Conservation (phyloP, 2,888 invertebrate genomes). For the Cheilosia pagana region DNA sequence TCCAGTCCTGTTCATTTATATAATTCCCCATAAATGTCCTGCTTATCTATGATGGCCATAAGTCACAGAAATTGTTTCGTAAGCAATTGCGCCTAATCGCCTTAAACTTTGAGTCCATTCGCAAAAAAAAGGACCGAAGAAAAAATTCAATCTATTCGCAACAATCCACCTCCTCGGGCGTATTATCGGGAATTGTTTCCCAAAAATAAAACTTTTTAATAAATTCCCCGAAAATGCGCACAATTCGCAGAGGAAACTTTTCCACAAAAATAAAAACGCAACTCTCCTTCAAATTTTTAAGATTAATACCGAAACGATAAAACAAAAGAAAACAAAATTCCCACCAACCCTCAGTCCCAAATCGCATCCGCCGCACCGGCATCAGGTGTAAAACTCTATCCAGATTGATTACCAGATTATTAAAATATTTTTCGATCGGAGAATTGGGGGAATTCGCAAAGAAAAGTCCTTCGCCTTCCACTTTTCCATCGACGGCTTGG, state of each 20-base stretch:
- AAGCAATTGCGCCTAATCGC: not conserved
- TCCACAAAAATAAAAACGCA: constrained; percentile 18
- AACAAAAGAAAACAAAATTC: too few relatives aligned
- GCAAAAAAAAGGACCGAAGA: not conserved
- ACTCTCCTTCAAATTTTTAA: constrained; percentile 20
- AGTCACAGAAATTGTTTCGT: not conserved
- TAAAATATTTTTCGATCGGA: constrained; percentile 29
- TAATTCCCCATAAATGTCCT: not conserved
- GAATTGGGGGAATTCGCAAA: not conserved
- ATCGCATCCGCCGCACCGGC: not conserved
- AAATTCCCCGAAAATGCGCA: constrained; percentile 49
- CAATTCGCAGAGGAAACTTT: constrained; percentile 41
- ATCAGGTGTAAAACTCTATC: constrained; percentile 52
- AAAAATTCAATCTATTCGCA: constrained; percentile 3
- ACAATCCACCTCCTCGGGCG: constrained; percentile 6
- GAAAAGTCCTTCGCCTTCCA: not conserved
- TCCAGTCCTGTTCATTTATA: not conserved
- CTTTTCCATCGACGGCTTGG: not conserved
- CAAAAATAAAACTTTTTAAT: constrained; percentile 45
- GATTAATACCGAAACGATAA: constrained; percentile 34
- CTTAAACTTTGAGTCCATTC: not conserved
- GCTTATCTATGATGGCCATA: not conserved
- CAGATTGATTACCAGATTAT: constrained; percentile 65
- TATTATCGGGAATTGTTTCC: constrained; percentile 25
- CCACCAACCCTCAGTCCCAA: too few relatives aligned